Evolutionary conservation across 2,797 vertebrate species (phyloP), one percentile per base, ranked within the genome.

Genomic region (Menidia menidia): DNA sequence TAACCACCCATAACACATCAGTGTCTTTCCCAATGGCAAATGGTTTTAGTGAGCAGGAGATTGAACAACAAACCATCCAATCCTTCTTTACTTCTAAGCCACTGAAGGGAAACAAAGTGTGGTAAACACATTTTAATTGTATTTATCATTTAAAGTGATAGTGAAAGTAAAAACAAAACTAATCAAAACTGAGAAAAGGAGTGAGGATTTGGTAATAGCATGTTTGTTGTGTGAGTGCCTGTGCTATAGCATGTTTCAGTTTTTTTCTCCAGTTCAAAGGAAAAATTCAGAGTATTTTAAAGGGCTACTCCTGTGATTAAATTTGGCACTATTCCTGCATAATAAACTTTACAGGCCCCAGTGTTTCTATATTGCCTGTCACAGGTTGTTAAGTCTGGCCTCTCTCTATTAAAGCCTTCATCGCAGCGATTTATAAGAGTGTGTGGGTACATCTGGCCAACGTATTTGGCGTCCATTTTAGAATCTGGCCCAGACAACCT

Each of bases 371-470:
- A 87, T 82, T 83, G 82, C 84, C 86, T 89, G 85, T 91, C 87
- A 88, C 89, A 78, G 76, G 85, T 85, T 90, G 90, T 89, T 89
- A 87, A 85, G 81, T 77, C 67, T 68, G 87, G 86, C 68, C 86
- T 79, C 85, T 84, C 84, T 88, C 88, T 84, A 88, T 92, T 92
- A 91, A 93, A 93, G 76, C 84, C 87, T 89, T 92, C 89, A 86
- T 89, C 88, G 50, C 88, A 83, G 81, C 76, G 84, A 81, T 92
- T 92, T 90, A 91, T 91, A 83, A 10, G 77, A 86, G 80, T 75
- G 83, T 87, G 89, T 82, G 82, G 88, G 85, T 91, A 92, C 92
- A 94, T 93, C 92, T 94, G 92, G 92, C 78, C 71, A 72, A 79
- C 84, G 79, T 80, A 86, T 92, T 92, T 88, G 88, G 81, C 84